Evolutionary conservation across 2,797 vertebrate species (phyloP).

Genomic region (Steatocranus sp.): DNA sequence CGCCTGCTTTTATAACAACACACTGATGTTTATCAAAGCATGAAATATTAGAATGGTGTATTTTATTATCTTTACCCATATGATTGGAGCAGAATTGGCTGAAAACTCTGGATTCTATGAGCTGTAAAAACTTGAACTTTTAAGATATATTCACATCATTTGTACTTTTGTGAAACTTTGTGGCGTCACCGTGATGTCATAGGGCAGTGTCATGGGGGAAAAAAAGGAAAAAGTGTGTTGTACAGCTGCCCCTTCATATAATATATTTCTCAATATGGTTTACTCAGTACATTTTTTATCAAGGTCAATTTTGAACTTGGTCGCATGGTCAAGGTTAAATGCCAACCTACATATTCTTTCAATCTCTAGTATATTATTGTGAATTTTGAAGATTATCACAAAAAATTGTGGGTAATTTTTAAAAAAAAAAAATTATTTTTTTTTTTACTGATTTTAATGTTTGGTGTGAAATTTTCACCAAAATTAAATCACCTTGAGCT

Average conservation of each 20-base stretch:
- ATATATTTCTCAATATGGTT: neutral
- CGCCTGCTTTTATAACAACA: rapidly evolving
- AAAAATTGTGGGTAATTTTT: neutral
- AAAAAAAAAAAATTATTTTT: rapidly evolving
- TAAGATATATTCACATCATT: neutral
- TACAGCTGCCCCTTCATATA: neutral
- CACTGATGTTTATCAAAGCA: neutral
- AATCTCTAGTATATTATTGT: neutral
- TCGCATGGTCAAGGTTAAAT: neutral
- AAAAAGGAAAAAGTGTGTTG: neutral
- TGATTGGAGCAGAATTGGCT: neutral
- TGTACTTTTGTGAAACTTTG: neutral
- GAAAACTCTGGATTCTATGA: neutral
- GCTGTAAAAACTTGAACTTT: neutral
- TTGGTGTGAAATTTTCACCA: neutral
- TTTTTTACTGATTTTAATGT: neutral
- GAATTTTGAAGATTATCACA: neutral
- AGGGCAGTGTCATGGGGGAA: neutral
- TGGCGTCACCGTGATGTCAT: neutral
- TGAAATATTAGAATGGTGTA: neutral
- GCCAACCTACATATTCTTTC: neutral
- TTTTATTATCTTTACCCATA: neutral
- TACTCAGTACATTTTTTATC: neutral
- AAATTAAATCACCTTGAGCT: neutral
- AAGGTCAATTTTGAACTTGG: neutral